Evolutionary conservation across 2,113 vertebrate species (phyloP).

Genomic region (Spheniscus mendiculus): DNA sequence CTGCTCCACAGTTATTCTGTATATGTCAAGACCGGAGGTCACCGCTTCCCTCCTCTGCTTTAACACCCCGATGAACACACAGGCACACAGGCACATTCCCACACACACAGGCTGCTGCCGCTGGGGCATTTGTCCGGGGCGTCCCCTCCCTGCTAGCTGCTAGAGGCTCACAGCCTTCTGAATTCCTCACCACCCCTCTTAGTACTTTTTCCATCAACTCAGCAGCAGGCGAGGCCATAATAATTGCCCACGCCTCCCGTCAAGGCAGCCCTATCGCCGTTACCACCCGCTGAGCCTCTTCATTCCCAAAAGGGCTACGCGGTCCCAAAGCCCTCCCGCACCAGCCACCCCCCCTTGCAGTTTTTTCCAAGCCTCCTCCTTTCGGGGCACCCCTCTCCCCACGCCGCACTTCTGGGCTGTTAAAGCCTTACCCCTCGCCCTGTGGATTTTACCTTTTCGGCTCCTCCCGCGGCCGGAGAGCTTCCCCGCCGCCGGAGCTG

Average conservation of each 20-base stretch:
- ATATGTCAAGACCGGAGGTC: neutral
- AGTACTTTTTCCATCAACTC: neutral
- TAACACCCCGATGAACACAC: neutral
- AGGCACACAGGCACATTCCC: accelerated
- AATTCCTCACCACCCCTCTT: neutral
- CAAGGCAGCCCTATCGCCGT: accelerated
- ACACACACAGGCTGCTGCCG: too few species aligned
- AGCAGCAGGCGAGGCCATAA: neutral
- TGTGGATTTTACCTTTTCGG: accelerated
- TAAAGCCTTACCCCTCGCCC: too few species aligned
- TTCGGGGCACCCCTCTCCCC: neutral
- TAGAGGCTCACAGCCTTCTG: neutral
- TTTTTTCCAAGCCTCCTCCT: neutral
- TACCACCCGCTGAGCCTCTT: neutral
- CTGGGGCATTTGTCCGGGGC: accelerated
- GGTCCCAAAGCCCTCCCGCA: neutral
- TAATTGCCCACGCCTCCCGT: neutral
- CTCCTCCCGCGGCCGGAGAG: too few species aligned
- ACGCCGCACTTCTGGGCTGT: neutral
- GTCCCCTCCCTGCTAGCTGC: neutral
- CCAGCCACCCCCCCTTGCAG: accelerated
- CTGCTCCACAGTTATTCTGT: neutral
- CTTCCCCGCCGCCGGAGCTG: too few species aligned
- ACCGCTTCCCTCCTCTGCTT: neutral
- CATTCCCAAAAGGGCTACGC: accelerated